Evolutionary conservation across 1,140 invertebrate species (phyloP).

Genomic region (Sinella curviseta): DNA sequence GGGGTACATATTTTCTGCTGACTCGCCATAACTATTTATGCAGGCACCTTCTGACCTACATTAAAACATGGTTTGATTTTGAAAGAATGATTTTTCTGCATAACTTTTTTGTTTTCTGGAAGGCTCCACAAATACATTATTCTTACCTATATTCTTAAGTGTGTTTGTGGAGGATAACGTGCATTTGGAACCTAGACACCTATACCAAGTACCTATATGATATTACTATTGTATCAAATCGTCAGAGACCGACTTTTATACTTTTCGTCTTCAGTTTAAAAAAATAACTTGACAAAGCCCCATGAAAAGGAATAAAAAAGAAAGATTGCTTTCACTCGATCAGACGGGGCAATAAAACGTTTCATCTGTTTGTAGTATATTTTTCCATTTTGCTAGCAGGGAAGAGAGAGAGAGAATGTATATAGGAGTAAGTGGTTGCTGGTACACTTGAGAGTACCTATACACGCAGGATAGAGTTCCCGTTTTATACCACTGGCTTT

Average conservation of each 20-base stretch:
- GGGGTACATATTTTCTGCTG: neutral
- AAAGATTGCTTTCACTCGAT: slow-evolving; percentile 21
- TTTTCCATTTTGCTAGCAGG: neutral
- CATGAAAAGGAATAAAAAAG: slow-evolving; percentile 6
- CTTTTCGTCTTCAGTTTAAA: neutral
- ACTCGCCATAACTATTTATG: neutral
- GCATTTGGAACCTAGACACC: too few species aligned
- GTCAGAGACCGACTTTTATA: too few species aligned
- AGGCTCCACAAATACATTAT: too few species aligned
- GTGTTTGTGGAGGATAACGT: too few species aligned
- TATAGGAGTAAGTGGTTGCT: neutral
- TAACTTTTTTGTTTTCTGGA: too few species aligned
- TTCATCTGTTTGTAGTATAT: slow-evolving; percentile 1
- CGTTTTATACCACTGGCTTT: neutral
- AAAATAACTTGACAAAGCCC: neutral
- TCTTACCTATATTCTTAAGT: too few species aligned
- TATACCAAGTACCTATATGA: neutral
- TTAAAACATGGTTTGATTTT: neutral
- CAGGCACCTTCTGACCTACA: neutral
- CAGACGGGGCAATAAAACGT: slow-evolving; percentile 16
- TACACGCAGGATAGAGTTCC: neutral
- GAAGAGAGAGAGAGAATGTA: neutral
- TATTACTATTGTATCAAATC: too few species aligned
- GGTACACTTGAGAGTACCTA: neutral
- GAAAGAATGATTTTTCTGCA: too few species aligned